These are phyloP conservation scores for Manis pentadactyla DNA, from an alignment of 2,797 vertebrate genomes.

Conservation along the genomic window DNA sequence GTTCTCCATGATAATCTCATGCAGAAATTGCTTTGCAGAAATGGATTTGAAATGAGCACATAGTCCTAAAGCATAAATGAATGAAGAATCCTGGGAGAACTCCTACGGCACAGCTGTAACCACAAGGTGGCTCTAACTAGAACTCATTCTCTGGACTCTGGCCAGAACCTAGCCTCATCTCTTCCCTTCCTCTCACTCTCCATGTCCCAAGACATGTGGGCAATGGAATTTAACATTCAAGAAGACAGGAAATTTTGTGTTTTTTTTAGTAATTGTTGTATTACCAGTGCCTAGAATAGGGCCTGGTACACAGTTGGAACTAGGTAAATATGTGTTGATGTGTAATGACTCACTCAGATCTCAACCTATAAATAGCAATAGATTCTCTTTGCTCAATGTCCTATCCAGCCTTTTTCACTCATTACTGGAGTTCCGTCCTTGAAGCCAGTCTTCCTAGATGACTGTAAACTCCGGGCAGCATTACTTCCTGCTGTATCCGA, in stretches of 20 bases:
- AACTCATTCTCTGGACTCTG: not conserved
- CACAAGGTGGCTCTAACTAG: not conserved
- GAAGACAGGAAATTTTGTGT: not conserved
- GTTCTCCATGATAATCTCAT: not conserved
- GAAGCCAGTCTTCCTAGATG: not conserved
- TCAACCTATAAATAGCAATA: not conserved
- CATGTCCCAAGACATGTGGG: not conserved
- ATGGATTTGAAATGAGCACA: not conserved
- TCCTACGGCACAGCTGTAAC: not conserved
- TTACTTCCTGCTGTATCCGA: not conserved
- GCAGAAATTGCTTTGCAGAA: not conserved
- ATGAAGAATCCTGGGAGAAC: not conserved
- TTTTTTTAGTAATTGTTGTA: not conserved
- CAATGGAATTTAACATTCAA: not conserved
- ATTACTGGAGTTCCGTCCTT: not conserved
- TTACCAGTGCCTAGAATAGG: not conserved
- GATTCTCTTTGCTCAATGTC: not conserved
- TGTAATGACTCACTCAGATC: not conserved
- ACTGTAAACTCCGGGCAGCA: not conserved
- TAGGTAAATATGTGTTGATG: not conserved
- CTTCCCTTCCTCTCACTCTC: not conserved
- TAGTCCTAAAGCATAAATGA: not conserved
- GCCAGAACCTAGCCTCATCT: not conserved
- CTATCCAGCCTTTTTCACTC: not conserved
- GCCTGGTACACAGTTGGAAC: not conserved